A percentile compares a stretch with the other conserved stretches of the same genome.
These are phyloP conservation scores for Tetranychus truncatus DNA, from an alignment of 2,888 invertebrate genomes.

Conservation along the genomic window DNA sequence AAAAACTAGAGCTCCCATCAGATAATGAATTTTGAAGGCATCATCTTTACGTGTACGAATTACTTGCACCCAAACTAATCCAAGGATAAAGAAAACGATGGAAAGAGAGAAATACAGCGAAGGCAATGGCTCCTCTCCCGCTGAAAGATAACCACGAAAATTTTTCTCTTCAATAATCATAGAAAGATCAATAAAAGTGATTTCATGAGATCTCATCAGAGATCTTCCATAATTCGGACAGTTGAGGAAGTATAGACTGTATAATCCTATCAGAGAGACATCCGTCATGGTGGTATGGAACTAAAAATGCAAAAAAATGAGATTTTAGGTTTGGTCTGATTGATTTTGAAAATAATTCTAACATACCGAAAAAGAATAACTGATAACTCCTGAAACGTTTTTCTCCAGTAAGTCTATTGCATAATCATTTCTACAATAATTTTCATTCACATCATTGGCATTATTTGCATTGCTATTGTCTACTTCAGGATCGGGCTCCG, in stretches of 20 bases:
- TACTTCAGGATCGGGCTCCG: neutral
- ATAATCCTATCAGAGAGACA: slow-evolving; percentile 66
- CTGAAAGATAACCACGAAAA: slow-evolving; percentile 63
- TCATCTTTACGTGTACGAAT: slow-evolving; percentile 49
- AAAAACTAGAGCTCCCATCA: slow-evolving; percentile 84
- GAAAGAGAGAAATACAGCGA: slow-evolving; percentile 71
- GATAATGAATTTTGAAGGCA: slow-evolving; percentile 79
- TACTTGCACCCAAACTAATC: slow-evolving; percentile 75
- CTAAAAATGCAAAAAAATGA: slow-evolving; percentile 34
- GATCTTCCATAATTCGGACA: slow-evolving; percentile 37
- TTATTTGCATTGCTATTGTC: neutral
- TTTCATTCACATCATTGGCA: no score
- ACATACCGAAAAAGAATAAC: neutral
- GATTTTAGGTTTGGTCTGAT: neutral
- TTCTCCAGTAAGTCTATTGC: no score
- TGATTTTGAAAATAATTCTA: neutral
- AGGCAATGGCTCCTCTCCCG: slow-evolving; percentile 89
- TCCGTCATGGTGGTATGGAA: slow-evolving; percentile 58
- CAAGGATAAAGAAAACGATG: slow-evolving; percentile 69
- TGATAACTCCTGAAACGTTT: neutral
- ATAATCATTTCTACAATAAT: no score
- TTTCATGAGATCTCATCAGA: neutral
- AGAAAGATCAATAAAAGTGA: slow-evolving; percentile 36
- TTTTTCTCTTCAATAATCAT: slow-evolving; percentile 72
- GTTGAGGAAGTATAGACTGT: slow-evolving; percentile 84